Conservation (phyloP, 2,888 invertebrate genomes). For the Ormyrus nitidulus region DNA sequence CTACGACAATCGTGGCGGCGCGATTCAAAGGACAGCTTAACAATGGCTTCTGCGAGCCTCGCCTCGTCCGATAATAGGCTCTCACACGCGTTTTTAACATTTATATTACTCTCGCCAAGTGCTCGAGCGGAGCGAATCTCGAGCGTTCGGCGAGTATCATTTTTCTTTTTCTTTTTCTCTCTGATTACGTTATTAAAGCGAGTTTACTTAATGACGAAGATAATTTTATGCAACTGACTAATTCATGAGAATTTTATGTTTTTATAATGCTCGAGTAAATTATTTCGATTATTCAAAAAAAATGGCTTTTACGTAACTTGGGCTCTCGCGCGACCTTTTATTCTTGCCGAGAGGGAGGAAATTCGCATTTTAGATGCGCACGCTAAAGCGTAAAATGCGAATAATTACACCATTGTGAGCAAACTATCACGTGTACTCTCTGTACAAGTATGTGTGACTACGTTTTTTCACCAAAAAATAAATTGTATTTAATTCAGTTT, state of each 20-base stretch:
- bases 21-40: slow-evolving; percentile 44
- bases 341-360: slow-evolving; percentile 28
- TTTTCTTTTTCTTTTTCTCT: slow-evolving; percentile 24
- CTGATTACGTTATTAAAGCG: slow-evolving; percentile 38
- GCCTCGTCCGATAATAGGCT: slow-evolving; percentile 51
- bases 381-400: not conserved
- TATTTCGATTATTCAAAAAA: too few relatives aligned
- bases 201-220: slow-evolving; percentile 39
- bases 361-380: slow-evolving; percentile 1
- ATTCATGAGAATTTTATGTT: not conserved
- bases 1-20: slow-evolving; percentile 30
- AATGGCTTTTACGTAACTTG: slow-evolving; percentile 7
- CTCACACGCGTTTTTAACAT: not conserved
- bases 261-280: slow-evolving; percentile 30
- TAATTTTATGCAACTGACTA: not conserved
- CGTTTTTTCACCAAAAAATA: slow-evolving; percentile 1
- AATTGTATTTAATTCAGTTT: not conserved
- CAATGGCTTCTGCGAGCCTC: slow-evolving; percentile 54
- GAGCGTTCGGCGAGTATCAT: slow-evolving; percentile 27
- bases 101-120: slow-evolving; percentile 14
- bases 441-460: slow-evolving; percentile 25
- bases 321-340: slow-evolving; percentile 16
- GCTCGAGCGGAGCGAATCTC: slow-evolving; percentile 19
- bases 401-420: not conserved
- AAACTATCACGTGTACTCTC: slow-evolving; percentile 27